phyloP scores from a whole-genome alignment of 2,888 invertebrate species.

The Sclerodermus sp. region DNA sequence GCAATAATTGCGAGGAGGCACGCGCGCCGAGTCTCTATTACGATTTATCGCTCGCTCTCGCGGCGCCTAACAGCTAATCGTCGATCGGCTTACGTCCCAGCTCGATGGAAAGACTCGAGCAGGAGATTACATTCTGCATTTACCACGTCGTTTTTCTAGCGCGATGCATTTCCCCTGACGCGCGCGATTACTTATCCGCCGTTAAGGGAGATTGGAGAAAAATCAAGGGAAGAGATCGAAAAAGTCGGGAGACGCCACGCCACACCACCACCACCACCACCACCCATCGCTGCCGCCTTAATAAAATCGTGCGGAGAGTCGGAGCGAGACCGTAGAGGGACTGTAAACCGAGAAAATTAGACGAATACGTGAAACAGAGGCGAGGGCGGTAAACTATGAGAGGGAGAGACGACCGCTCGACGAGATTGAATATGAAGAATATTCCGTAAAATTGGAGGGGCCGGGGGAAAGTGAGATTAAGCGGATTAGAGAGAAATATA shows the following conservation, averaged over 20 bases:
- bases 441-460: slow-evolving; percentile 17
- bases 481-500: slow-evolving; percentile 3
- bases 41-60: slow-evolving; percentile 18
- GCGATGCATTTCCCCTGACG: slow-evolving; percentile 16
- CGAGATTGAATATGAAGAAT: no score
- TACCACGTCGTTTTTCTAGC: slow-evolving; percentile 8
- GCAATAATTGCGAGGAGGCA: not conserved
- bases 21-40: slow-evolving; percentile 10
- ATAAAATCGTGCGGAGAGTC: no score
- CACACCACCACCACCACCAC: no score
- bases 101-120: slow-evolving; percentile 1
- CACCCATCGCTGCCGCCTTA: no score
- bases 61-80: slow-evolving; percentile 18
- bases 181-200: no score
- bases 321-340: no score
- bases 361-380: not conserved
- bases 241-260: no score
- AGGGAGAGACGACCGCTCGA: no score
- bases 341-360: no score
- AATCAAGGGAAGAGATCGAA: not conserved
- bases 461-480: slow-evolving; percentile 11
- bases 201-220: slow-evolving; percentile 9
- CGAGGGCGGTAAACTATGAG: slow-evolving; percentile 8
- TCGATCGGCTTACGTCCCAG: not conserved
- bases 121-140: slow-evolving; percentile 22